Evolutionary conservation across 2,888 invertebrate genomes (phyloP).

Genomic region (Caenorhabditis virilis): DNA sequence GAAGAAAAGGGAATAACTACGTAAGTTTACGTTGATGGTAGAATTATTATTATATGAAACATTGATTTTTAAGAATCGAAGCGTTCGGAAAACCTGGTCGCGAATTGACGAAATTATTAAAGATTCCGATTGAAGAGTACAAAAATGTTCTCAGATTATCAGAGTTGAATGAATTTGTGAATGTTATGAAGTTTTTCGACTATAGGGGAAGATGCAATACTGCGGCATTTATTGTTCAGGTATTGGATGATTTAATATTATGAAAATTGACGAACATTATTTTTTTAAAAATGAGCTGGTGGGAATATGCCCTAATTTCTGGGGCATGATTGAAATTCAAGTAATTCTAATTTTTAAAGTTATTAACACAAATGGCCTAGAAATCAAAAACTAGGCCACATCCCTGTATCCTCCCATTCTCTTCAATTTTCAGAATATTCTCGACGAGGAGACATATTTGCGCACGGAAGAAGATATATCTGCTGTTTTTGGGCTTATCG

Average conservation of each 20-base stretch:
- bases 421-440: conserved; percentile 55
- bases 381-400: too few relatives aligned
- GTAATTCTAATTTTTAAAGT: too few relatives aligned
- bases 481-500: conserved; percentile 78
- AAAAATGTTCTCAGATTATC: conserved; percentile 82
- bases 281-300: neutral
- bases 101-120: conserved; percentile 88
- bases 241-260: conserved; percentile 1
- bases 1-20: conserved; percentile 81
- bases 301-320: conserved; percentile 3
- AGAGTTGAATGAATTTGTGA: conserved; percentile 84
- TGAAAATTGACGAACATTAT: neutral
- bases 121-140: conserved; percentile 92
- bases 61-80: conserved; percentile 74
- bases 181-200: conserved; percentile 85
- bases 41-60: neutral
- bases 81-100: conserved; percentile 84
- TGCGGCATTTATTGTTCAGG: conserved; percentile 81
- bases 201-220: conserved; percentile 81
- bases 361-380: too few relatives aligned
- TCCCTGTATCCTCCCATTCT: too few relatives aligned
- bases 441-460: conserved; percentile 84
- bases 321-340: too few relatives aligned
- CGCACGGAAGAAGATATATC: conserved; percentile 81
- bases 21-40: conserved; percentile 32